phyloP scores from a whole-genome alignment of 2,888 invertebrate genomes.

The Scaptomyza polygonia region DNA sequence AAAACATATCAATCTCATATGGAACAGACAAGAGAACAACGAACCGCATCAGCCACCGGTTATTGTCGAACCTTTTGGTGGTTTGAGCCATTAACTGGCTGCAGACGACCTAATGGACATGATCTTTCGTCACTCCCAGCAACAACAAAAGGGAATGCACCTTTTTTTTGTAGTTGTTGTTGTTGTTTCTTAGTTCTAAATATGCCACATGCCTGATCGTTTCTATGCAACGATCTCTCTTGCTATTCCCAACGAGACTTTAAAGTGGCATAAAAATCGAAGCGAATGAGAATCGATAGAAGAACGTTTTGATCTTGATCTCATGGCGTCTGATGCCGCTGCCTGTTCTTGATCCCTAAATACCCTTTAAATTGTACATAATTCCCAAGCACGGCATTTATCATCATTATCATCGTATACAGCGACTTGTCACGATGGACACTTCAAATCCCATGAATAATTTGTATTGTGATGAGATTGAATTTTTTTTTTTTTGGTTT shows the following conservation, averaged over 20 bases:
- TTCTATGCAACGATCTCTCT: neutral
- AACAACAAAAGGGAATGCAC: conserved; percentile 53
- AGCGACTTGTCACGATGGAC: conserved; percentile 20
- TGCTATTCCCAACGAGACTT: conserved; percentile 21
- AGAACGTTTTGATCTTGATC: conserved; percentile 48
- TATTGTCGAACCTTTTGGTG: conserved; percentile 48
- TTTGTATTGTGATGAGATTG: conserved; percentile 45
- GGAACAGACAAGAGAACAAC: conserved; percentile 38
- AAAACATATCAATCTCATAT: conserved; percentile 75
- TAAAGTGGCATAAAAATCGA: conserved; percentile 17
- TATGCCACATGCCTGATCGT: conserved; percentile 15
- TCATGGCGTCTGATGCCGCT: conserved; percentile 27
- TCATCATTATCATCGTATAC: conserved; percentile 59
- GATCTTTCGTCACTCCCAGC: conserved; percentile 78
- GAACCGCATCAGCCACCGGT: conserved; percentile 52
- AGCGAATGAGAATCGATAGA: conserved; percentile 31
- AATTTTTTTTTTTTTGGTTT: neutral
- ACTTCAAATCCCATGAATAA: conserved; percentile 46
- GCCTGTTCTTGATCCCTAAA: conserved; percentile 62
- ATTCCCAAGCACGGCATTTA: conserved; percentile 63
- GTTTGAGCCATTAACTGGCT: conserved; percentile 70
- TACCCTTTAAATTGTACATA: conserved; percentile 76
- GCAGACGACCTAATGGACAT: conserved; percentile 78
- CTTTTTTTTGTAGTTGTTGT: conserved; percentile 44
- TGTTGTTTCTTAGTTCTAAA: conserved; percentile 24